Percentiles rank a stretch among this genome's conserved stretches.
Evolutionary conservation across 2,888 invertebrate species (phyloP).

Genomic region (Branchellion lobata): DNA sequence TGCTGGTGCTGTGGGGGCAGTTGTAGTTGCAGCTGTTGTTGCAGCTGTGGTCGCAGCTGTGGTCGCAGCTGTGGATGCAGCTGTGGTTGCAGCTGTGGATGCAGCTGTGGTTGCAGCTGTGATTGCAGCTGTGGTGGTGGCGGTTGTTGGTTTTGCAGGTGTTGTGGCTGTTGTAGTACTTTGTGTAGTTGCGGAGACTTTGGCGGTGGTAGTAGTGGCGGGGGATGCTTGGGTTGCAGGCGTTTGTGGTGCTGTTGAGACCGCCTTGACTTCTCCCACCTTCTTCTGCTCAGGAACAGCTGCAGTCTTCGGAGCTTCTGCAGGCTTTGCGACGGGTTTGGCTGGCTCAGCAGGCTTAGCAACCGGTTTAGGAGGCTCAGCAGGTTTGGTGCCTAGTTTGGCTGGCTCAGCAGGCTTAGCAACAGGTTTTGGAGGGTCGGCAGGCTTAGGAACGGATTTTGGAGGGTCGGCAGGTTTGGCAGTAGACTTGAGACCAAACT

Average conservation of each 20-base stretch:
- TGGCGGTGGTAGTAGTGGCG: neutral
- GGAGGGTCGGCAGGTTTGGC: conserved; percentile 4
- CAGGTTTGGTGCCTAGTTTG: neutral
- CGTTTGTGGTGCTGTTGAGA: conserved; percentile 17
- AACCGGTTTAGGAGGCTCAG: conserved; percentile 11
- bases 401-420: conserved; percentile 29
- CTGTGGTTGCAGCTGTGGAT: neutral
- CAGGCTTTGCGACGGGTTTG: conserved; percentile 24
- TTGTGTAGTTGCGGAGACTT: conserved; percentile 37
- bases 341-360: conserved; percentile 32
- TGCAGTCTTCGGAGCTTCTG: neutral
- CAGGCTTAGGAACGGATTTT: neutral
- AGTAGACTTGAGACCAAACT: neutral
- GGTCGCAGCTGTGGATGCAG: conserved; percentile 12
- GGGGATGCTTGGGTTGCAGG: neutral
- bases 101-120: conserved; percentile 30
- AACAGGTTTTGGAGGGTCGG: conserved; percentile 1
- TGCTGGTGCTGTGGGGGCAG: neutral
- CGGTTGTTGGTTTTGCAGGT: neutral
- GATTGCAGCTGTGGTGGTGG: neutral
- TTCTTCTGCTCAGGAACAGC: conserved; percentile 24
- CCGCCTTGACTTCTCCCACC: neutral
- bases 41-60: too few species aligned
- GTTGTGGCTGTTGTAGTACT: neutral
- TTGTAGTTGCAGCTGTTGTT: conserved; percentile 14